Base-by-base conservation (phyloP, 2,888 invertebrate species). In the Leptinotarsa tumamoca region DNA sequence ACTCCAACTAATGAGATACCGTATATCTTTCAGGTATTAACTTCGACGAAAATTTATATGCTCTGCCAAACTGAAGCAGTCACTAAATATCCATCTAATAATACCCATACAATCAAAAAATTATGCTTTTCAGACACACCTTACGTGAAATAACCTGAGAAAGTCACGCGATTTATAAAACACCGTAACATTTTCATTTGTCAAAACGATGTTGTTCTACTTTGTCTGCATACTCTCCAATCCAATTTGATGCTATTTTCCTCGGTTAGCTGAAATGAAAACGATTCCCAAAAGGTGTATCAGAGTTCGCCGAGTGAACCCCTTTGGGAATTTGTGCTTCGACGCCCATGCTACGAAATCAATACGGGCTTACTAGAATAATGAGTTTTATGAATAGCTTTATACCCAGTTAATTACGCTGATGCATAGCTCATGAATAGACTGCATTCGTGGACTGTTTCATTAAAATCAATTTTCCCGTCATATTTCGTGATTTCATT, bases 331-430 rank as follows among this genome's bases (percentile, higher is more conserved):
- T 15, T 33, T 33, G 63, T 18, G 43, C 27, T 27, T 63, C 63
- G 63, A 63, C 63, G 63, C 63, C 63, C 18, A 63, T 63, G 63
- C 43, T 43, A 15, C 33, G 63, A 63, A 63, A 63, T 63, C 63
- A 63, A 63, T 63, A 63, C n/a, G 33, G 33, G 33, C 43, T 33
- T 63, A 17, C 18, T n/a, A 43, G 43, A 33, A 63, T 63, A 43
- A 63, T 63, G 63, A 63, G 14, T 63, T 63, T 63, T n/a, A 63
- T 63, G 63, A 63, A 63, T 27, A 63, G 63, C 63, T 63, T 10
- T 4, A 63, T 43, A 63, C 10, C 33, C 33, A 4, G 63, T 63
- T 63, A 43, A 63, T 63, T 43, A 63, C 33, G 33, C 43, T 63
- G 33, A 63, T 63, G 63, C 63, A 63, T 63, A 21, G 21, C 21